Percentiles rank a stretch among this genome's conserved stretches.
Conservation (phyloP, 2,113 vertebrate genomes). For the Burhinus oedicnemus region DNA sequence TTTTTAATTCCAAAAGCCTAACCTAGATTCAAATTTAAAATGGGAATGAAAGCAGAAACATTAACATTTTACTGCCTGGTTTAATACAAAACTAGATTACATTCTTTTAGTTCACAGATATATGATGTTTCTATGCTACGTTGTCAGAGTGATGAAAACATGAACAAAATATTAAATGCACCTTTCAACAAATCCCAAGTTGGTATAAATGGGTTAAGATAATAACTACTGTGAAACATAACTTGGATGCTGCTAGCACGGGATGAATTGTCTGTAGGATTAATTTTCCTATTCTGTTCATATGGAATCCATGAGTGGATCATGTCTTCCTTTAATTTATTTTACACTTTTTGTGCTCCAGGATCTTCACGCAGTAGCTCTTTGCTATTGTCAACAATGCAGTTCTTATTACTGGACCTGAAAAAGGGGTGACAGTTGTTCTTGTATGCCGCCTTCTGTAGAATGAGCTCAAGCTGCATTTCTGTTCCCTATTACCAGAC, state of each 20-base stretch:
- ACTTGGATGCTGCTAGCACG: not conserved
- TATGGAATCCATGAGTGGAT: not conserved
- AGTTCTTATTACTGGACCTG: not conserved
- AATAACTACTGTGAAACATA: not conserved
- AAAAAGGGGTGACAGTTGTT: not conserved
- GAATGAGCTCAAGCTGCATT: not conserved
- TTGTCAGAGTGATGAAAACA: not conserved
- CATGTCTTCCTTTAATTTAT: not conserved
- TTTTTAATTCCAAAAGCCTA: not conserved
- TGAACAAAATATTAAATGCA: not conserved
- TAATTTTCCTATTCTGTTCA: not conserved
- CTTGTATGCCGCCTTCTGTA: fast-evolving
- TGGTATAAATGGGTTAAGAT: not conserved
- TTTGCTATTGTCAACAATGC: not conserved
- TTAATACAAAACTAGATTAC: not conserved
- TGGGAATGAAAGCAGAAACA: not conserved
- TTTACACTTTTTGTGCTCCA: not conserved
- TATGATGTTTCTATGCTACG: not conserved
- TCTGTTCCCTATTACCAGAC: not conserved
- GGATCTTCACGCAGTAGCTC: not conserved
- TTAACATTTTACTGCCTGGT: not conserved
- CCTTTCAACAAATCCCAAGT: not conserved
- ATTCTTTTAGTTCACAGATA: not conserved
- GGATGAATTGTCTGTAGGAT: not conserved
- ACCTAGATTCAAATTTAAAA: not conserved